phyloP scores from a whole-genome alignment of 2,113 vertebrate species.

The Vireo altiloquus region DNA sequence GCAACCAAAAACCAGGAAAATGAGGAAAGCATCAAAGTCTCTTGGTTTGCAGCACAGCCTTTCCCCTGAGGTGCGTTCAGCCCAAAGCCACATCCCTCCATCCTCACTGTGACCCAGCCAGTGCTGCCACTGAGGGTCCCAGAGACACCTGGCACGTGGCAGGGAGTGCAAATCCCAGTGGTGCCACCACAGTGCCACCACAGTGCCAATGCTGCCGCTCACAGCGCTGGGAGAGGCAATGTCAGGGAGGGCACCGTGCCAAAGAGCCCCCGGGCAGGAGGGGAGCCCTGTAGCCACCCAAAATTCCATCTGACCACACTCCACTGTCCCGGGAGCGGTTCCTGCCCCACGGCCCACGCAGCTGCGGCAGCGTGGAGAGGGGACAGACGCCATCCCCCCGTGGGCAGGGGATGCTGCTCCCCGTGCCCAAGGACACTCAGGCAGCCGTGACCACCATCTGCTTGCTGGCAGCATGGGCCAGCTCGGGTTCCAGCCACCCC shows the following conservation, averaged over 20 bases:
- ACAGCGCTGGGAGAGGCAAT: rapidly evolving
- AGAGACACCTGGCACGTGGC: rapidly evolving
- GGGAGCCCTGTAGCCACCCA: not conserved
- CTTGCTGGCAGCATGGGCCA: not conserved
- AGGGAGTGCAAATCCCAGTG: rapidly evolving
- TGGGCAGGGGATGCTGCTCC: not conserved
- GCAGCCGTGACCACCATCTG: slow-evolving; percentile 18
- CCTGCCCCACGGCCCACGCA: rapidly evolving
- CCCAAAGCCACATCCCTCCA: rapidly evolving
- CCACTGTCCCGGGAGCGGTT: not conserved
- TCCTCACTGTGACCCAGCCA: not conserved
- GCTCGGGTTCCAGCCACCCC: not conserved
- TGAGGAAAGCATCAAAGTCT: not conserved
- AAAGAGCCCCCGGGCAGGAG: not conserved
- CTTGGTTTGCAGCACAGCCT: rapidly evolving
- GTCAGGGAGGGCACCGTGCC: not conserved
- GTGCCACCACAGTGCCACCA: not conserved
- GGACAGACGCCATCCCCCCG: not conserved
- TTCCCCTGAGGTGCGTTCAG: not conserved
- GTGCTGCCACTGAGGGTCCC: not conserved
- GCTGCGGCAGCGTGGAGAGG: not conserved
- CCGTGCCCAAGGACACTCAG: not conserved
- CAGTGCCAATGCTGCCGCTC: rapidly evolving
- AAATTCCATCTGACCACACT: rapidly evolving
- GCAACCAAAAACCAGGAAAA: not conserved